Evolutionary conservation across 2,888 invertebrate genomes (phyloP).

Genomic region (Caenorhabditis sulstoni): DNA sequence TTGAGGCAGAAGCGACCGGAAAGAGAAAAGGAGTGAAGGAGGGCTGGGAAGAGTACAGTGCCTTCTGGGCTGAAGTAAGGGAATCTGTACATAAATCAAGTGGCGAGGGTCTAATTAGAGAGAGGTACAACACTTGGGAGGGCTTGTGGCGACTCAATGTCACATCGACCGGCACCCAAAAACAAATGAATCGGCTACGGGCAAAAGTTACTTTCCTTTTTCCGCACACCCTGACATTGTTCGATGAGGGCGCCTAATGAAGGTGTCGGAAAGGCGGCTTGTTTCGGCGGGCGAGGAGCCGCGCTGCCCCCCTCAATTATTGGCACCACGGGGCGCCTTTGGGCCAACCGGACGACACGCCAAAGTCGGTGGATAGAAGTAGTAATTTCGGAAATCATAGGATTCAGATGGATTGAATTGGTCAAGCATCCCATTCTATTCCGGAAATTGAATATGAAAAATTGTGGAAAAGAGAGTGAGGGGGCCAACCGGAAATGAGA

Average conservation of each 20-base stretch:
- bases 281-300: slow-evolving; percentile 28
- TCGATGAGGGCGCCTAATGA: slow-evolving; percentile 46
- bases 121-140: slow-evolving; percentile 6
- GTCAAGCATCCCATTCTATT: neutral
- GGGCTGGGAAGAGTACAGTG: neutral
- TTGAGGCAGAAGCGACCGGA: slow-evolving; percentile 39
- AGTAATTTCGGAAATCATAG: no score
- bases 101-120: slow-evolving; percentile 18
- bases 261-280: slow-evolving; percentile 53
- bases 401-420: no score
- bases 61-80: neutral
- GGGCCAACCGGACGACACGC: neutral
- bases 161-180: slow-evolving; percentile 31
- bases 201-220: slow-evolving; percentile 28
- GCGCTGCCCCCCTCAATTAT: slow-evolving; percentile 19
- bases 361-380: no score
- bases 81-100: slow-evolving; percentile 34
- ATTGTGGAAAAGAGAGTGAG: neutral
- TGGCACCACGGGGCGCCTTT: slow-evolving; percentile 24
- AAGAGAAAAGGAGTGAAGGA: neutral
- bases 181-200: slow-evolving; percentile 22
- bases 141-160: slow-evolving; percentile 32
- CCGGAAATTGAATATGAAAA: slow-evolving; percentile 31
- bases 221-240: slow-evolving; percentile 25
- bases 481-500: neutral